Evolutionary conservation across 2,113 vertebrate genomes (phyloP).

Genomic region (Chaetodon trifascialis): DNA sequence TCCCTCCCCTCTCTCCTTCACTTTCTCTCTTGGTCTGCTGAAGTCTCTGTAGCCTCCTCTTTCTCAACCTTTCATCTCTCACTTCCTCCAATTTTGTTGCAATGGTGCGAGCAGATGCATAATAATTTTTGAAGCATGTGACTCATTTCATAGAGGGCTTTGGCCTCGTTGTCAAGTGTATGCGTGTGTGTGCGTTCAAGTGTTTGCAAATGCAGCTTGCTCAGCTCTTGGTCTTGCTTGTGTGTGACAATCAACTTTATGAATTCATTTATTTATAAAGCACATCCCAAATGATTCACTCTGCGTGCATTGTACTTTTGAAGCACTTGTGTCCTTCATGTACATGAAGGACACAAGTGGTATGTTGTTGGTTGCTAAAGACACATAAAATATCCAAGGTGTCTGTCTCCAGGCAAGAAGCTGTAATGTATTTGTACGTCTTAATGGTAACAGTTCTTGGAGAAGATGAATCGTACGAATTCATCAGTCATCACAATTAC

Average conservation of each 20-base stretch:
- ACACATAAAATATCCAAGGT: neutral
- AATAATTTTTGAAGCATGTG: slow-evolving; percentile 23
- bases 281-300: slow-evolving; percentile 18
- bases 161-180: neutral
- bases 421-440: neutral
- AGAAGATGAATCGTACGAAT: neutral
- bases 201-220: neutral
- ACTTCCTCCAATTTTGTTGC: neutral
- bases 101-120: neutral
- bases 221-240: neutral
- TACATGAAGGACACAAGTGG: too few species aligned
- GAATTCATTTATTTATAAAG: slow-evolving; percentile 36
- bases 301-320: neutral
- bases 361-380: neutral
- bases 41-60: slow-evolving; percentile 19
- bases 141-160: slow-evolving; percentile 3
- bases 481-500: neutral
- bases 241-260: slow-evolving; percentile 23
- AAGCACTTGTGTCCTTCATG: neutral
- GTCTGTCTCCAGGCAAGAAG: neutral
- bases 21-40: slow-evolving; percentile 6
- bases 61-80: slow-evolving; percentile 17
- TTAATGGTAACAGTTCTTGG: neutral
- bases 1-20: neutral
- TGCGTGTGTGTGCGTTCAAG: neutral